Conservation (phyloP, 2,113 vertebrate species). For the Orycteropus afer region DNA sequence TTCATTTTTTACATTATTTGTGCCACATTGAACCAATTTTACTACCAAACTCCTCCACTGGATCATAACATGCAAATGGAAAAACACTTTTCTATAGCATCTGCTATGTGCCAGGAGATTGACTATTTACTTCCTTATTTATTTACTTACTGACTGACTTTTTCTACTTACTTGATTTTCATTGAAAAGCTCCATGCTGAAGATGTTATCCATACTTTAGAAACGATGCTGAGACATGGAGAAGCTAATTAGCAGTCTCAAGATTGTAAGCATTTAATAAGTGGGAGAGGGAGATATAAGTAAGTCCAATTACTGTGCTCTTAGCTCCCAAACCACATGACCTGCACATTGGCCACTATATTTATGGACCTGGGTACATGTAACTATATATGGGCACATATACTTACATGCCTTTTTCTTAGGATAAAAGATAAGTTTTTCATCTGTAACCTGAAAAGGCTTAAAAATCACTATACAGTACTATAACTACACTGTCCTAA, state of each 20-base stretch:
- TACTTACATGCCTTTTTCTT: neutral
- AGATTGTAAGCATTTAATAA: neutral
- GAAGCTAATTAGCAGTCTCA: neutral
- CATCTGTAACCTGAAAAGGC: neutral
- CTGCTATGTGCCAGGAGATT: neutral
- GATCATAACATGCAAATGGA: neutral
- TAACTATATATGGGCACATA: neutral
- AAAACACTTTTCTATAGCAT: neutral
- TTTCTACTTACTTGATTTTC: neutral
- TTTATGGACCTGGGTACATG: neutral
- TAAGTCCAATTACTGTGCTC: neutral
- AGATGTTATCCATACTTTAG: neutral
- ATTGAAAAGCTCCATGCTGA: neutral
- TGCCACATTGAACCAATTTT: neutral
- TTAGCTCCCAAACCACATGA: neutral
- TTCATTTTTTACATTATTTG: neutral
- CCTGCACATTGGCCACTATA: neutral
- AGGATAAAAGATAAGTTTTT: conserved; percentile 30
- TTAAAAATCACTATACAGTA: neutral
- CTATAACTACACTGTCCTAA: neutral
- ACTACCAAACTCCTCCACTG: neutral
- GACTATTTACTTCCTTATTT: neutral
- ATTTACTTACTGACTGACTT: neutral
- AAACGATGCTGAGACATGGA: neutral
- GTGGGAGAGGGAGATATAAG: neutral